Evolutionary conservation across 2,113 vertebrate species (phyloP), one percentile per base, ranked within the genome.

Genomic region (Pelecanus crispus): DNA sequence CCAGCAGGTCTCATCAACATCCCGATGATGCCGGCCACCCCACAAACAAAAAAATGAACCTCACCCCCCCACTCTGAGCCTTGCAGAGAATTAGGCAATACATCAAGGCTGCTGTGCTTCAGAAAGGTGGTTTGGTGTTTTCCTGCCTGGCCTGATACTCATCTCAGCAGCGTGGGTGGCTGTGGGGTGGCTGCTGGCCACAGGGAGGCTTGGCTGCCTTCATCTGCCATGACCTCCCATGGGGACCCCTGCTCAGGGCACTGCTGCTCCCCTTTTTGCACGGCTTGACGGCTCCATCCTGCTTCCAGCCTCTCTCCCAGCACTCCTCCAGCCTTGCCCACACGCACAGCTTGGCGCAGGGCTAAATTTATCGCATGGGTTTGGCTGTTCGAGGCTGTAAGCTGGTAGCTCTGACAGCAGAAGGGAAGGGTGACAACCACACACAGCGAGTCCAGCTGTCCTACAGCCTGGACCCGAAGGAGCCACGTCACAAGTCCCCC

Each of bases 71-170:
- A 44, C 62, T 42, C 28, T 0, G 2, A 91, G 38, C 32, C 58
- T n/a, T 21, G 4, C 7, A 2, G 32, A 47, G 36, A 61, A 6
- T 65, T 11, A 6, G 18, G 49, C 61, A 83, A 56, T 66, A 31
- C 15, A 12, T 63, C 47, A 42, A 52, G 38, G 22, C n/a, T n/a
- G 15, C 32, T 63, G 45, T 2, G 3, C 67, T 68, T 81, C 65
- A 7, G 10, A 24, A 44, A 22, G 52, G 40, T 63, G 79, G 36
- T 88, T 73, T 95, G 79, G 90, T 68, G 94, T 93, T 94, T 97
- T 97, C 86, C 95, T 93, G 82, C 71, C 70, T 42, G 42, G 7
- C 1, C 5, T 29, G 38, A 67, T 22, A 3, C 52, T 80, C 66
- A 82, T 55, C 56, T 70, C 12, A 1, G 47, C 28, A 38, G 29